Percentiles rank a stretch among this genome's conserved stretches.
Conservation (phyloP, 1,140 invertebrate species). For the Anadara kagoshimensis region DNA sequence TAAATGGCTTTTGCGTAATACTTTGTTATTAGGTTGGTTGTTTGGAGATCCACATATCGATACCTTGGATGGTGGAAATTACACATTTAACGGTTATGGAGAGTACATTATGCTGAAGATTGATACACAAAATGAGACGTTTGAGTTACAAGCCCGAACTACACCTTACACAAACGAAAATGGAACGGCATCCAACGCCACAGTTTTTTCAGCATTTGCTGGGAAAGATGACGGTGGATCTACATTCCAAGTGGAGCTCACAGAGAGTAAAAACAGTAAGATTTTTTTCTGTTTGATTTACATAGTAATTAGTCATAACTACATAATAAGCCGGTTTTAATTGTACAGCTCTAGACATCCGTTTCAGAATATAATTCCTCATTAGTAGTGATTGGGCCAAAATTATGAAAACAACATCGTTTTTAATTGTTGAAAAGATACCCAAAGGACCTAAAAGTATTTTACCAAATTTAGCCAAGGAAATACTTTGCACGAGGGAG, state of each 20-base stretch:
- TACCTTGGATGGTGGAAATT: slow-evolving; percentile 61
- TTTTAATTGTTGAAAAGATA: too few relatives aligned
- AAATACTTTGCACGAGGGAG: too few relatives aligned
- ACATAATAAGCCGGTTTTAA: too few relatives aligned
- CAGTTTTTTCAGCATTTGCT: slow-evolving; percentile 47
- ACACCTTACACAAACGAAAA: background rate
- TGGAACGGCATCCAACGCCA: slow-evolving; percentile 28
- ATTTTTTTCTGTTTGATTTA: too few relatives aligned
- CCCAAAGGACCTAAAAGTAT: too few relatives aligned
- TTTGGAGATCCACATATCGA: slow-evolving; percentile 66
- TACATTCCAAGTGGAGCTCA: slow-evolving; percentile 18
- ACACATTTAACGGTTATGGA: slow-evolving; percentile 67
- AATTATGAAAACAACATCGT: too few relatives aligned
- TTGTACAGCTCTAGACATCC: too few relatives aligned
- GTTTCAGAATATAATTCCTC: too few relatives aligned
- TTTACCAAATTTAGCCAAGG: too few relatives aligned
- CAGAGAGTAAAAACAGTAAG: slow-evolving; percentile 7
- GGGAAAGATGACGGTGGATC: slow-evolving; percentile 20
- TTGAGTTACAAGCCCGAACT: slow-evolving; percentile 47
- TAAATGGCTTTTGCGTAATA: background rate
- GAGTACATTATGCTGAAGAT: slow-evolving; percentile 57
- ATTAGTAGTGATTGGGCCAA: too few relatives aligned
- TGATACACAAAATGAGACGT: slow-evolving; percentile 13
- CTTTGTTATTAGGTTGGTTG: slow-evolving; percentile 41
- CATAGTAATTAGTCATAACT: too few relatives aligned